phyloP scores from a whole-genome alignment of 2,113 vertebrate genomes.

The Pygoscelis antarcticus region DNA sequence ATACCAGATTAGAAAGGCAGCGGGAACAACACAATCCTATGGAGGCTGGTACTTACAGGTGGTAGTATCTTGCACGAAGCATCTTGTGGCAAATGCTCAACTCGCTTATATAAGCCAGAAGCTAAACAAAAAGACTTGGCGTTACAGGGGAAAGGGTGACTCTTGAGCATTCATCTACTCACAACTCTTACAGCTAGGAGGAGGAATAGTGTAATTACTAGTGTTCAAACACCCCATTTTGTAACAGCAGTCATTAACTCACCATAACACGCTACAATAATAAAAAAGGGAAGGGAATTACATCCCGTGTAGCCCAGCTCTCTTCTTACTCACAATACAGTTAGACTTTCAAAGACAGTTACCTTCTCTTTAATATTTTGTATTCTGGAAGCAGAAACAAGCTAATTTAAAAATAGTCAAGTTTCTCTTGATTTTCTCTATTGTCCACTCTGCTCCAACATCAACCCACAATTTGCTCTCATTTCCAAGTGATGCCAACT shows the following conservation, averaged over 20 bases:
- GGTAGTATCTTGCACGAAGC: not conserved
- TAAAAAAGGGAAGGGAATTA: not conserved
- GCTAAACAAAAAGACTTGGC: not conserved
- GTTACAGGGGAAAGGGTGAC: not conserved
- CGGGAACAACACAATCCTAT: not conserved
- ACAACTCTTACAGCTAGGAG: not conserved
- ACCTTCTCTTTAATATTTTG: not conserved
- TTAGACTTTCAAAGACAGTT: not conserved
- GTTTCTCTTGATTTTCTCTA: not conserved
- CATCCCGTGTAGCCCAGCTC: not conserved
- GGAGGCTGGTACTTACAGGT: not conserved
- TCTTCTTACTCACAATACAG: not conserved
- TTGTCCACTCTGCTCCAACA: not conserved
- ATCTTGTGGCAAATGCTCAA: not conserved
- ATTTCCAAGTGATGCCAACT: constrained; percentile 24
- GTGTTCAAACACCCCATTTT: not conserved
- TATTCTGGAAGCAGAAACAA: not conserved
- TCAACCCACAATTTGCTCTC: constrained; percentile 17
- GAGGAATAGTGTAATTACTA: not conserved
- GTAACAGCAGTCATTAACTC: not conserved
- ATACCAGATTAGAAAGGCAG: not conserved
- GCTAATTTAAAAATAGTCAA: not conserved
- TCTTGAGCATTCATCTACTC: not conserved
- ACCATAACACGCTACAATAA: not conserved
- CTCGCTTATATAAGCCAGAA: not conserved